A percentile compares a stretch with the other conserved stretches of the same genome.
Evolutionary conservation across 1,140 invertebrate species (phyloP).

Genomic region (Brachionus rubens): DNA sequence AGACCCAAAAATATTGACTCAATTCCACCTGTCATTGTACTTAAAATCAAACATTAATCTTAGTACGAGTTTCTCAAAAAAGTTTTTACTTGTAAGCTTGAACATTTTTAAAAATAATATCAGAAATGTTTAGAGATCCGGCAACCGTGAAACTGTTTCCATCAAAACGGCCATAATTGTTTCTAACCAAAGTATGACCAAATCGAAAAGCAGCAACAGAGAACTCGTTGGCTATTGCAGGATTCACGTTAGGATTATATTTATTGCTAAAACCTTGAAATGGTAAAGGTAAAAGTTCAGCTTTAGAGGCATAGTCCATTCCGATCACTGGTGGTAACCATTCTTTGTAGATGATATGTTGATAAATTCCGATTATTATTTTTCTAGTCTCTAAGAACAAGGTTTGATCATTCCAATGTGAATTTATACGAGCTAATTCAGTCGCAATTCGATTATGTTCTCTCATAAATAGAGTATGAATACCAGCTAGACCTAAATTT

Average conservation of each 20-base stretch:
- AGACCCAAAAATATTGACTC: constrained; percentile 19
- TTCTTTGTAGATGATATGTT: constrained; percentile 90
- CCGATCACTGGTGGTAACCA: constrained; percentile 87
- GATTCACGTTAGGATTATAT: constrained; percentile 12
- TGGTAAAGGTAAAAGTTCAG: background rate
- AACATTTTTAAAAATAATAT: constrained; percentile 17
- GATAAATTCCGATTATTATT: constrained; percentile 82
- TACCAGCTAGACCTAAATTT: background rate
- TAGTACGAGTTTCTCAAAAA: no score
- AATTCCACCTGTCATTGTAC: constrained; percentile 3
- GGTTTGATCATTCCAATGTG: constrained; percentile 49
- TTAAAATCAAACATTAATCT: background rate
- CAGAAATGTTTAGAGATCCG: background rate
- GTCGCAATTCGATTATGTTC: constrained; percentile 51
- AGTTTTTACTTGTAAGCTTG: constrained; percentile 43
- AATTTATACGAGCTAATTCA: constrained; percentile 47
- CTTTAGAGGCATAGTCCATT: background rate
- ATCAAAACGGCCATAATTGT: background rate
- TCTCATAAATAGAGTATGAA: constrained; percentile 72
- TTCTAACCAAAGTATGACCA: constrained; percentile 32
- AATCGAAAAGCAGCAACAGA: constrained; percentile 37
- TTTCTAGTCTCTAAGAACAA: constrained; percentile 72
- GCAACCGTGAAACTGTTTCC: background rate
- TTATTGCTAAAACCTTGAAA: constrained; percentile 57
- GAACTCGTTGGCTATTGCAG: constrained; percentile 34